These are phyloP conservation scores for Romanogobio albipinnatus DNA, from an alignment of 2,113 vertebrate genomes.

Conservation along the genomic window DNA sequence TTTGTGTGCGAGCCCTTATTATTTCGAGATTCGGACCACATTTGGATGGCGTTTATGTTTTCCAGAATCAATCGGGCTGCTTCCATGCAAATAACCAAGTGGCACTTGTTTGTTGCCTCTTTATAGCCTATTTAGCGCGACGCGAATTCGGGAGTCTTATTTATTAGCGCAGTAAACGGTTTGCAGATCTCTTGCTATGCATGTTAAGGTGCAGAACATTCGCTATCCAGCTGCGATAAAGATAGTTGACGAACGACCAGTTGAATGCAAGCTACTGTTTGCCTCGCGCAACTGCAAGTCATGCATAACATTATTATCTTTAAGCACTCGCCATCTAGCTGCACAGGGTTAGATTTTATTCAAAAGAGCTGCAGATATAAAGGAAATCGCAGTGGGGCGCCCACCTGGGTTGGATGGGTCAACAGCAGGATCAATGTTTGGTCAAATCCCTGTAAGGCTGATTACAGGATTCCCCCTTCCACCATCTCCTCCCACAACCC, in stretches of 20 bases:
- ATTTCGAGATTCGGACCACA: background rate
- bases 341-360: conserved; percentile 17
- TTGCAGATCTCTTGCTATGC: background rate
- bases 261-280: conserved; percentile 29
- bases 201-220: background rate
- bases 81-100: conserved; percentile 4
- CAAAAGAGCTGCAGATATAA: conserved; percentile 13
- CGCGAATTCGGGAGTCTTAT: background rate
- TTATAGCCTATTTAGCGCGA: background rate
- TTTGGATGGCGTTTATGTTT: background rate
- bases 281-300: background rate
- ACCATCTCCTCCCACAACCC: conserved; percentile 28
- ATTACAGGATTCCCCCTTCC: conserved; percentile 43
- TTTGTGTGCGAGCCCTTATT: background rate
- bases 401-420: conserved; percentile 34
- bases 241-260: conserved; percentile 41
- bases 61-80: background rate
- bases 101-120: conserved; percentile 36
- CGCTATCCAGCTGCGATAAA: background rate
- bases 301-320: background rate
- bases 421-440: conserved; percentile 49
- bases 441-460: conserved; percentile 24
- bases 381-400: conserved; percentile 25
- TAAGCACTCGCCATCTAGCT: background rate
- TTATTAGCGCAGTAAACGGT: background rate